Base-by-base conservation (phyloP, 2,797 vertebrate genomes). In the Coregonus ussuriensis region DNA sequence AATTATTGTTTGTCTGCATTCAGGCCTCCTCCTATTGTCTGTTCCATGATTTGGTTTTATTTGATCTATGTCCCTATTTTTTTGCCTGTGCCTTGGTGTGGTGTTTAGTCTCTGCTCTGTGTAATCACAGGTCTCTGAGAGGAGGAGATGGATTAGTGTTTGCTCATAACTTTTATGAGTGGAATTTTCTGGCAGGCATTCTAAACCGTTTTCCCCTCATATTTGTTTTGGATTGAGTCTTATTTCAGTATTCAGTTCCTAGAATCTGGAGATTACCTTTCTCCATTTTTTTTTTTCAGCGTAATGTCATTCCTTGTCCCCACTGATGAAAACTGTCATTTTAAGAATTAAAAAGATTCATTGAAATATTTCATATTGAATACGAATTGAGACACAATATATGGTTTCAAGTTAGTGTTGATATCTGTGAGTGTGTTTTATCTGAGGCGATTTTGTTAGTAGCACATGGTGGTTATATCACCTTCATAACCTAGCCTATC, bases 71-170 rank as follows among this genome's bases (percentile, higher is more conserved):
- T 25, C 25, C 25, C 25, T 25, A 25, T 53, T 53, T 25, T 51
- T 15, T 53, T 76, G 59, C 37, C 37, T 77, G 78, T 76, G 63
- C 76, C 51, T 83, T 37, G 67, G 71, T 51, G 59, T 75, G 53
- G 75, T 77, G 67, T 35, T 9, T 25, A 66, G 25, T 31, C 56
- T 84, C 79, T 74, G 41, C 78, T 81, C 79, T 84, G 79, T 76
- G 80, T 81, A 78, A 85, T 82, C 74, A 71, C 73, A 63, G 72
- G 84, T 81, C 7, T 63, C 52, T 77, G 47, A 3, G 0, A 63
- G 41, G 18, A 35, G 16, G 14, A 74, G 77, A 73, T 29, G 16
- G 75, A 82, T 85, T 54, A 78, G 62, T 33, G 70, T 33, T 51
- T 35, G 56, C 52, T 80, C 15, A 3, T 25, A 77, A 75, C 13